Percentiles rank a stretch among this genome's conserved stretches.
Conservation (phyloP, 1,140 invertebrate species). For the Rhyzopertha dominica region DNA sequence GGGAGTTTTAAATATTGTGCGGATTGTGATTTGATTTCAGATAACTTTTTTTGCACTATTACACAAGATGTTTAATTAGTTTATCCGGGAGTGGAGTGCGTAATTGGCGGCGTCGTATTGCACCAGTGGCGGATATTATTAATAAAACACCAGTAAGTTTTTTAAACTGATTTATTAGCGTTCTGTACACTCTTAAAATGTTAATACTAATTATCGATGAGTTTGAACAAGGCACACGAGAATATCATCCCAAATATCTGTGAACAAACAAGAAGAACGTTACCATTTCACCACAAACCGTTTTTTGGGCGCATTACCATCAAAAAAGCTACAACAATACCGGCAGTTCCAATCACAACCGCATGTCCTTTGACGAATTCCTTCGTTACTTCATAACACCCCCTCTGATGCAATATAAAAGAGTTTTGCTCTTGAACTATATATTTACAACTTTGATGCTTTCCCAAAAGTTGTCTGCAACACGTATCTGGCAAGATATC, state of each 20-base stretch:
- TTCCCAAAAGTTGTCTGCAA: slow-evolving; percentile 63
- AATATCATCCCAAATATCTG: slow-evolving; percentile 69
- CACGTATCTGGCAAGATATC: slow-evolving; percentile 72
- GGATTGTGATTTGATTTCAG: too few relatives aligned
- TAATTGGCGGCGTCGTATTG: too few relatives aligned
- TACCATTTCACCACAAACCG: slow-evolving; percentile 9
- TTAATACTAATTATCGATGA: slow-evolving; percentile 51
- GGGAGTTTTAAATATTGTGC: too few relatives aligned
- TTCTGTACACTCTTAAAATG: too few relatives aligned
- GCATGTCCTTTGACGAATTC: slow-evolving; percentile 72
- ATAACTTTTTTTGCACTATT: too few relatives aligned
- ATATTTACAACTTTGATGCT: slow-evolving; percentile 59
- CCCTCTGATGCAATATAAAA: slow-evolving; percentile 62
- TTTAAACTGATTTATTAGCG: too few relatives aligned
- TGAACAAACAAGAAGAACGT: slow-evolving; percentile 39
- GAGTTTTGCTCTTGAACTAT: slow-evolving; percentile 50
- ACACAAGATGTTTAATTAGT: too few relatives aligned
- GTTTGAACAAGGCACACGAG: slow-evolving; percentile 66
- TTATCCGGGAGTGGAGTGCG: too few relatives aligned
- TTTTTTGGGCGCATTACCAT: slow-evolving; percentile 59
- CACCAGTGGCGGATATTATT: too few relatives aligned
- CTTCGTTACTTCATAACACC: slow-evolving; percentile 66
- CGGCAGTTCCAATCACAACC: slow-evolving; percentile 71
- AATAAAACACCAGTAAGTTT: too few relatives aligned
- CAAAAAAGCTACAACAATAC: slow-evolving; percentile 72